Percentiles rank a stretch among this genome's conserved stretches.
Conservation (phyloP, 2,797 vertebrate species). For the Pseudocheirus occidentalis region DNA sequence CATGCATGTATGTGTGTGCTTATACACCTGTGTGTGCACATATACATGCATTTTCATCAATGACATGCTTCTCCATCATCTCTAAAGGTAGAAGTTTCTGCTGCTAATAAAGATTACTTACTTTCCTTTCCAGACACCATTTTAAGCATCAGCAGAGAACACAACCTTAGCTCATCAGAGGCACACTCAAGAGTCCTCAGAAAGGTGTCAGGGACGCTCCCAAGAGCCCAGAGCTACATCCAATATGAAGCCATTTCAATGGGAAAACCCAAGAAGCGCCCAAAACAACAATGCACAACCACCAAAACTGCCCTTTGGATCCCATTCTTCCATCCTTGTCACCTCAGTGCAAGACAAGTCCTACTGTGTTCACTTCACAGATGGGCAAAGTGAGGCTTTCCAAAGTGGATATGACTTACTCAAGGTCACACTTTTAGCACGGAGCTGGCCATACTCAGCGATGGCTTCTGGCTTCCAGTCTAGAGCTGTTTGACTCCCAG, state of each 20-base stretch:
- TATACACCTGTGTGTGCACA: fast-evolving
- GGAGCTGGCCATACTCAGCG: neutral
- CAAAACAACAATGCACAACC: neutral
- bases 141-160: neutral
- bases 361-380: neutral
- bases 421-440: neutral
- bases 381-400: neutral
- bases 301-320: neutral
- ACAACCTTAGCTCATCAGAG: neutral
- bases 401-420: neutral
- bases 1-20: too few species aligned
- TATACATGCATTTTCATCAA: neutral
- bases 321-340: neutral
- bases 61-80: neutral
- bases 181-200: neutral
- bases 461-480: neutral
- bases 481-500: neutral
- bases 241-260: neutral
- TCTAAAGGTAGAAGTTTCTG: neutral
- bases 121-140: constrained; percentile 28
- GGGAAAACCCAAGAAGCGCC: neutral
- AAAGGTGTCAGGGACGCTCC: neutral
- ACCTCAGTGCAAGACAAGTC: neutral
- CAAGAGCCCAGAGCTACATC: neutral
- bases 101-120: neutral